Evolutionary conservation across 2,113 vertebrate genomes (phyloP), one percentile per base, ranked within the genome.

Genomic region (Paracanthobrama guichenoti): DNA sequence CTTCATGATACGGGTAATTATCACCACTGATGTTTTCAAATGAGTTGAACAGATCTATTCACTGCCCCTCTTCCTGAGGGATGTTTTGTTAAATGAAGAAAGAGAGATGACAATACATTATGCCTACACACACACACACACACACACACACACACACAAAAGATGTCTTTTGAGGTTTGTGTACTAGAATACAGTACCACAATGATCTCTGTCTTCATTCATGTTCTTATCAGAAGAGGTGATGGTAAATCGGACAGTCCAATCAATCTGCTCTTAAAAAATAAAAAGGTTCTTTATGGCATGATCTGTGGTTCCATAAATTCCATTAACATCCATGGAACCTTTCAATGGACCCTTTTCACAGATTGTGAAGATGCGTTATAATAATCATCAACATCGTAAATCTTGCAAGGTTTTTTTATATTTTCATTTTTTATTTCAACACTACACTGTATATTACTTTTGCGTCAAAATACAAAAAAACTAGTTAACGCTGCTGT

Each of bases 1-100:
- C 83, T 87, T 87, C 83, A 91, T 50, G 85, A 91, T 87, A 84
- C 83, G 88, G 87, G 80, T 90, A 87, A 90, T 91, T 88, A 91
- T 92, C 81, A 86, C 53, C 85, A 78, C 85, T 85, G 71, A 62
- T 53, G 83, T 85, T 80, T 80, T 86, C 87, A 87, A 79, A 82
- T 82, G 83, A 80, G 83, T 85, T 84, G 76, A 81, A 67, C 60
- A 81, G 75, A 78, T 66, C 83, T 82, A 79, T 87, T 84, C 62
- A 83, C 46, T n/a, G 57, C 72, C 18, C 39, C 69, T 67, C 76
- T 82, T 84, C 84, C 87, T 81, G 18, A 82, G 85, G 84, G 84
- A 84, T 14, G 31, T 66, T 82, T 53, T 69, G 87, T 86, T 88
- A 84, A 85, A 86, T 79, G 60, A 81, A 81, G 78, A 84, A 75